Conservation (phyloP, 1,140 invertebrate species). For the Sycobia sp. region DNA sequence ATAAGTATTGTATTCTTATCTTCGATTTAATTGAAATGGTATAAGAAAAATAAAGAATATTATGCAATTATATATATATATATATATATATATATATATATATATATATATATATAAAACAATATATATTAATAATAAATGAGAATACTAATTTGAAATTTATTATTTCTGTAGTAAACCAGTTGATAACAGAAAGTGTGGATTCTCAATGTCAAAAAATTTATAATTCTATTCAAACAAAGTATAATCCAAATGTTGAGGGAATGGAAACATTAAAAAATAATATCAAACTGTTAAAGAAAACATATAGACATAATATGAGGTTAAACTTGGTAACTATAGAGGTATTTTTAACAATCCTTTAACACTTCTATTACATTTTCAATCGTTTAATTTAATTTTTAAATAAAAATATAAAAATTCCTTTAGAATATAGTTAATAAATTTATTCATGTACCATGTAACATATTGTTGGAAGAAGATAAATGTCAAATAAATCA, state of each 20-base stretch:
- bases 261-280: constrained; percentile 26
- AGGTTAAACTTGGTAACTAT: constrained; percentile 40
- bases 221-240: constrained; percentile 39
- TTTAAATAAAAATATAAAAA: constrained; percentile 4
- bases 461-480: constrained; percentile 47
- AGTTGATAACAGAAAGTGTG: constrained; percentile 41
- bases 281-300: constrained; percentile 41
- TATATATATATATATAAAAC: too few relatives aligned
- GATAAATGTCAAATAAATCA: constrained; percentile 47
- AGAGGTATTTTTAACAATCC: constrained; percentile 43
- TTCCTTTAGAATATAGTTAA: constrained; percentile 42
- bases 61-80: too few relatives aligned
- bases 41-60: too few relatives aligned
- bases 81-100: too few relatives aligned
- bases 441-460: constrained; percentile 45
- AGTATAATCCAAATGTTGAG: constrained; percentile 36
- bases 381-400: neutral
- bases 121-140: too few relatives aligned
- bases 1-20: too few relatives aligned
- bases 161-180: constrained; percentile 44
- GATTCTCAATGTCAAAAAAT: constrained; percentile 40
- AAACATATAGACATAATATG: constrained; percentile 37
- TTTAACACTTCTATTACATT: neutral
- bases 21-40: too few relatives aligned
- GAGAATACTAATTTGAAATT: too few relatives aligned